Conservation (phyloP, 2,797 vertebrate species). For the Fistularia tabacaria region DNA sequence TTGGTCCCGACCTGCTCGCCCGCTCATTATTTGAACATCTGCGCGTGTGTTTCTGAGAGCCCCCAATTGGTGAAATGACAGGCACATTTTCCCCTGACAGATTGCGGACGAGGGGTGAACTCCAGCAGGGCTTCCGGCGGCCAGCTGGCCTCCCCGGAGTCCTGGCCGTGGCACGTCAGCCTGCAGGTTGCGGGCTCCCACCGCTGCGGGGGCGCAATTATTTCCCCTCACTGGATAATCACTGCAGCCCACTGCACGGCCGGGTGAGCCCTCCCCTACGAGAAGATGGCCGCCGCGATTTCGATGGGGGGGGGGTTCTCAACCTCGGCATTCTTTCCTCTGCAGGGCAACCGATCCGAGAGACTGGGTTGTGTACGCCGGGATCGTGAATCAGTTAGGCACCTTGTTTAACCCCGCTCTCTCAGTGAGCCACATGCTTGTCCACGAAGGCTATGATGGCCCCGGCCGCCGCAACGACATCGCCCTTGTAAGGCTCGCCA, state of each 20-base stretch:
- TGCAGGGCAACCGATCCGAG: constrained; percentile 46
- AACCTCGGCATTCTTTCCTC: constrained; percentile 1
- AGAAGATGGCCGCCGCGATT: no score
- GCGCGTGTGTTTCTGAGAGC: no score
- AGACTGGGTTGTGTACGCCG: constrained; percentile 75
- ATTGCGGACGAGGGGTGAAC: constrained; percentile 33
- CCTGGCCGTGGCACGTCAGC: constrained; percentile 89
- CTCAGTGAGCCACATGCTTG: constrained; percentile 69
- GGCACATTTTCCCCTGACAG: constrained; percentile 6
- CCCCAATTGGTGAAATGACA: no score
- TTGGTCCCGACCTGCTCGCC: no score
- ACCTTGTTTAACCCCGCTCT: constrained; percentile 37
- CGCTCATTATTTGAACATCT: no score
- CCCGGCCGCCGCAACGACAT: constrained; percentile 77
- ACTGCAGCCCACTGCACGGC: constrained; percentile 84
- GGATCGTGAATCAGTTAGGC: constrained; percentile 59
- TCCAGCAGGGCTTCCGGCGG: constrained; percentile 72
- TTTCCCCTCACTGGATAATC: constrained; percentile 82
- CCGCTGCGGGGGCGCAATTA: constrained; percentile 81
- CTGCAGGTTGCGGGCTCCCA: constrained; percentile 69
- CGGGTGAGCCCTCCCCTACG: constrained; percentile 57
- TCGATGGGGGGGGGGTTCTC: neutral
- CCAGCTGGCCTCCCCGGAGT: constrained; percentile 29
- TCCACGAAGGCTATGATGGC: constrained; percentile 70
- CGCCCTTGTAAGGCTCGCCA: constrained; percentile 80